Evolutionary conservation across 2,888 invertebrate species (phyloP).

Genomic region (Drosophila neoperkinsi): DNA sequence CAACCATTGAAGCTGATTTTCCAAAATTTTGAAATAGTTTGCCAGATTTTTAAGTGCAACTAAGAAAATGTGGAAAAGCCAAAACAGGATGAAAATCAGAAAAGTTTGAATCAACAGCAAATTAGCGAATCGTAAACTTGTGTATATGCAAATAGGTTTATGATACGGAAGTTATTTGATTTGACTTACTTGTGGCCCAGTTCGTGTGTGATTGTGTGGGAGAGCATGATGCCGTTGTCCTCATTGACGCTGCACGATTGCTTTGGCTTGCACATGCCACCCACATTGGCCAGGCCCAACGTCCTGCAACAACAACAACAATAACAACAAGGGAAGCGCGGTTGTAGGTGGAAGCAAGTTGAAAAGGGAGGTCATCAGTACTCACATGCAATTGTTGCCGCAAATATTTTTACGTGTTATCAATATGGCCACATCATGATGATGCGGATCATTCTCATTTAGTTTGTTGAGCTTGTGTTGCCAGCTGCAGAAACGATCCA

Average conservation of each 20-base stretch:
- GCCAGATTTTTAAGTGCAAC: neutral
- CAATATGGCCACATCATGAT: constrained; percentile 95
- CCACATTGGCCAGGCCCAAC: constrained; percentile 94
- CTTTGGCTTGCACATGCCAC: constrained; percentile 94
- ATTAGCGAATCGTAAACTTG: neutral
- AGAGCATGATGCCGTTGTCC: constrained; percentile 94
- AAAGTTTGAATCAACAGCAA: neutral
- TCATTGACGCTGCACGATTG: constrained; percentile 96
- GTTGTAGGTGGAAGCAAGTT: neutral
- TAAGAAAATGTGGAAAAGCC: neutral
- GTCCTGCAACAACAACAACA: constrained; percentile 86
- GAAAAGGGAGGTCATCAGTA: neutral
- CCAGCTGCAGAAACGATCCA: constrained; percentile 94
- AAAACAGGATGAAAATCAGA: neutral
- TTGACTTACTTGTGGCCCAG: constrained; percentile 94
- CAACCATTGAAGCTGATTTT: neutral
- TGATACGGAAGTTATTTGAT: constrained; percentile 42
- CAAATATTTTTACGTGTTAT: constrained; percentile 93
- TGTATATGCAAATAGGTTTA: too few relatives aligned
- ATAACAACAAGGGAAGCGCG: neutral
- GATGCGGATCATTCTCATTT: constrained; percentile 92
- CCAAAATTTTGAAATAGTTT: neutral
- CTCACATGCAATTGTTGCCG: constrained; percentile 85
- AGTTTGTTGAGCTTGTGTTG: constrained; percentile 91
- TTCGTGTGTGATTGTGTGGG: constrained; percentile 96